Percentiles rank a stretch among this genome's conserved stretches.
These are phyloP conservation scores for Molossus alvarezi DNA, from an alignment of 2,797 vertebrate species.

Conservation along the genomic window DNA sequence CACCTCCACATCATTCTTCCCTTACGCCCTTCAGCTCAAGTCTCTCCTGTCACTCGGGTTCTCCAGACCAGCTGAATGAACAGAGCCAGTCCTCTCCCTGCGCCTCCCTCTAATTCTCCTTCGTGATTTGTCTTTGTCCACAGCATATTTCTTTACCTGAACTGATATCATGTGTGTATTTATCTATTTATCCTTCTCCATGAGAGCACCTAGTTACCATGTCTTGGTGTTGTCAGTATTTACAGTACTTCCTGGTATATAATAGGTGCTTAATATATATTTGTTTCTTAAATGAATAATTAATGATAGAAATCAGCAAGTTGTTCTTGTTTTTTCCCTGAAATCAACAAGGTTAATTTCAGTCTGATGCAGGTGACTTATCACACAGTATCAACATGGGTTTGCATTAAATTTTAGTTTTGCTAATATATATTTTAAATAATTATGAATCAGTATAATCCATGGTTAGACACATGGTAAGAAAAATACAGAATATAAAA, in stretches of 20 bases:
- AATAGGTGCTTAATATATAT: background rate
- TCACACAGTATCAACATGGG: background rate
- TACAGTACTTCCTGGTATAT: background rate
- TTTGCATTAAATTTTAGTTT: background rate
- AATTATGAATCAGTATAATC: background rate
- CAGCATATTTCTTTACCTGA: slow-evolving; percentile 22
- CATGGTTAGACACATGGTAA: background rate
- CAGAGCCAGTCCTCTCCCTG: background rate
- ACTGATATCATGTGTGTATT: background rate
- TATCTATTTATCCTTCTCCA: slow-evolving; percentile 9
- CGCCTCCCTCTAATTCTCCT: background rate
- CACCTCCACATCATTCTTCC: background rate
- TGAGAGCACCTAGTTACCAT: background rate
- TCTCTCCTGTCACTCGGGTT: background rate
- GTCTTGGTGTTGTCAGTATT: background rate
- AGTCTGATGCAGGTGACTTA: background rate
- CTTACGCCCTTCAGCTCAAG: background rate
- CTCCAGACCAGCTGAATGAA: background rate
- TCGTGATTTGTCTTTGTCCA: background rate
- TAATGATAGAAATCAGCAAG: slow-evolving; percentile 36
- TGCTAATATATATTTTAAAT: slow-evolving; percentile 47
- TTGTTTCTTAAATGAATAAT: background rate
- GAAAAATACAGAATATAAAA: background rate
- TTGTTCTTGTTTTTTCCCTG: background rate
- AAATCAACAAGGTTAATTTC: slow-evolving; percentile 44